Base-by-base conservation (phyloP, 1,140 invertebrate species). In the Habropoda laboriosa region DNA sequence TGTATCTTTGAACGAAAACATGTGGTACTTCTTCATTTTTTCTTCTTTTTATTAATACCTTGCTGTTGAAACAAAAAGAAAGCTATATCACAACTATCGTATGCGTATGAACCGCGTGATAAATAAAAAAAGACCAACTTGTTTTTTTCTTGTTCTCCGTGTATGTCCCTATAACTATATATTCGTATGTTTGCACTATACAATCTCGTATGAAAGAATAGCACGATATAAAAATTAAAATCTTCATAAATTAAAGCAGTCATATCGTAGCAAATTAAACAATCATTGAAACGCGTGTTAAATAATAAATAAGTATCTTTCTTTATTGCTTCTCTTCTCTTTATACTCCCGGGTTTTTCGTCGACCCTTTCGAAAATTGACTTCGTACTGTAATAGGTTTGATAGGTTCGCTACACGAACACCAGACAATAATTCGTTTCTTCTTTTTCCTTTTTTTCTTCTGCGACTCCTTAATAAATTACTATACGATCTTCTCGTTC, bases 401-500 rank as follows among this genome's bases (percentile, higher is more conserved):
- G n/a, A n/a, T n/a, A n/a, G n/a, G n/a, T n/a, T n/a, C 35, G 47
- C 47, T 32, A 58, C 12, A n/a, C n/a, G n/a, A 40, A 30, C 60
- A 45, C 18, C 35, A 42, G 72, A n/a, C 30, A 18, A 27, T n/a
- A n/a, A 57, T 35, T 61, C 27, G n/a, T 35, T 61, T 12, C 32
- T n/a, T n/a, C n/a, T n/a, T n/a, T n/a, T n/a, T n/a, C n/a, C n/a
- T n/a, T n/a, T n/a, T n/a, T n/a, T n/a, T n/a, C n/a, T n/a, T n/a
- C 35, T 51, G 27, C 24, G 47, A 66, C 13, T 45, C 76, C 47
- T 16, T 68, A 21, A 63, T 30, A 32, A n/a, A 57, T 27, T 42
- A 40, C 38, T 71, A 47, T 68, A 27, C 47, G 13, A 57, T 74
- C 45, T 64, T 70, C 72, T 68, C 55, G 35, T 74, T 84, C 78